These are phyloP conservation scores for Pyrrhia umbra DNA, from an alignment of 2,888 invertebrate species.

Conservation along the genomic window DNA sequence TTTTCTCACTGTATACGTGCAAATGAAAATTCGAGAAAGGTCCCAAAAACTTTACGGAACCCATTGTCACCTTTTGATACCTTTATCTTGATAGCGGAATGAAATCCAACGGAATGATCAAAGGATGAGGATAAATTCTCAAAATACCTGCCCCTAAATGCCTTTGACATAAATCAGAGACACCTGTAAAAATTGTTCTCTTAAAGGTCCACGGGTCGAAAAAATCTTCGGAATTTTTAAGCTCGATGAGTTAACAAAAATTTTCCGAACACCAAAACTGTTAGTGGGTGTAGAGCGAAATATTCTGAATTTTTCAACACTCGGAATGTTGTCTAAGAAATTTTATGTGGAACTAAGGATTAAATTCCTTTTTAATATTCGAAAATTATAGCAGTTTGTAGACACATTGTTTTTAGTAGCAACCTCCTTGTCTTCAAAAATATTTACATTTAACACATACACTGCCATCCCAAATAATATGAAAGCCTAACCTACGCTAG, in stretches of 20 bases:
- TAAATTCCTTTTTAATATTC: too few species aligned
- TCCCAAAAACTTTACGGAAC: slow-evolving; percentile 43
- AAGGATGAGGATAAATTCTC: slow-evolving; percentile 56
- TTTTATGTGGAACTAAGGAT: slow-evolving; percentile 2
- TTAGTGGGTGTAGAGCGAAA: slow-evolving; percentile 12
- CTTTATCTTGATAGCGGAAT: slow-evolving; percentile 48
- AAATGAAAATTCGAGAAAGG: slow-evolving; percentile 56
- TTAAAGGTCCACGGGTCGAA: background rate
- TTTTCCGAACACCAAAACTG: slow-evolving; percentile 5
- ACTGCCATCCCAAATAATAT: too few species aligned
- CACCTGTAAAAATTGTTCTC: slow-evolving; percentile 52
- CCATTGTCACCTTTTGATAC: slow-evolving; percentile 64
- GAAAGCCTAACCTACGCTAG: too few species aligned
- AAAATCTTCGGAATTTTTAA: slow-evolving; percentile 35
- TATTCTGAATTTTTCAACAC: slow-evolving; percentile 7
- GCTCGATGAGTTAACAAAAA: slow-evolving; percentile 16
- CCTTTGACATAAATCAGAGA: slow-evolving; percentile 59
- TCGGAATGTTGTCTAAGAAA: background rate
- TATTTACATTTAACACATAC: too few species aligned
- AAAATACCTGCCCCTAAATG: slow-evolving; percentile 51
- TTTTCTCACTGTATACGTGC: slow-evolving; percentile 34
- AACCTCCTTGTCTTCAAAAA: too few species aligned
- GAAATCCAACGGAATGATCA: slow-evolving; percentile 56
- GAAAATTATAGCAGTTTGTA: background rate
- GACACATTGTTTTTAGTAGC: too few species aligned